These are phyloP conservation scores for Campylorhamphus procurvoides DNA, from an alignment of 2,113 vertebrate species.

Conservation along the genomic window DNA sequence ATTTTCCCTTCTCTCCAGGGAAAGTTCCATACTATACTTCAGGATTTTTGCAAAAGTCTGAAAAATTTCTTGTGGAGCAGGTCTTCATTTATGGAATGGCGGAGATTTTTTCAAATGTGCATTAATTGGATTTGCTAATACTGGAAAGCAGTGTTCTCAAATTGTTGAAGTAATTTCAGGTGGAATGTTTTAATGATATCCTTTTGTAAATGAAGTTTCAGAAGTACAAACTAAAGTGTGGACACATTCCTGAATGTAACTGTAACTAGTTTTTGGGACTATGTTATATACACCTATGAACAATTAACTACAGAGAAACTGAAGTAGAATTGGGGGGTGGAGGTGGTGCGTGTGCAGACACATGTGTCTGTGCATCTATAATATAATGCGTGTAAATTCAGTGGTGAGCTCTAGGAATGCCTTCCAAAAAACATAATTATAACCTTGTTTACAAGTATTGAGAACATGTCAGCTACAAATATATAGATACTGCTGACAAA, in stretches of 20 bases:
- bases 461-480: background rate
- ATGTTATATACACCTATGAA: rapidly evolving
- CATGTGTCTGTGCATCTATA: background rate
- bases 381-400: background rate
- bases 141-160: background rate
- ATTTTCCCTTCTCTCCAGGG: background rate
- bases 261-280: background rate
- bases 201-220: background rate
- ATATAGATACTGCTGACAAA: background rate
- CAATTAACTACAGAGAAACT: background rate
- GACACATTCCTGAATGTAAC: background rate
- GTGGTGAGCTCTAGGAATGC: background rate
- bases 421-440: background rate
- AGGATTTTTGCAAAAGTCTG: background rate
- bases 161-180: background rate
- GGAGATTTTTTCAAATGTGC: background rate
- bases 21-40: background rate
- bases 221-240: background rate
- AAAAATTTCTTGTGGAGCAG: background rate
- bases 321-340: background rate
- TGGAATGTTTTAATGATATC: background rate
- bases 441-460: background rate
- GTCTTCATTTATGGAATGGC: background rate
- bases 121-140: background rate
- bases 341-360: background rate